phyloP scores from a whole-genome alignment of 2,888 invertebrate species.

The Leptarthrus brevirostris region DNA sequence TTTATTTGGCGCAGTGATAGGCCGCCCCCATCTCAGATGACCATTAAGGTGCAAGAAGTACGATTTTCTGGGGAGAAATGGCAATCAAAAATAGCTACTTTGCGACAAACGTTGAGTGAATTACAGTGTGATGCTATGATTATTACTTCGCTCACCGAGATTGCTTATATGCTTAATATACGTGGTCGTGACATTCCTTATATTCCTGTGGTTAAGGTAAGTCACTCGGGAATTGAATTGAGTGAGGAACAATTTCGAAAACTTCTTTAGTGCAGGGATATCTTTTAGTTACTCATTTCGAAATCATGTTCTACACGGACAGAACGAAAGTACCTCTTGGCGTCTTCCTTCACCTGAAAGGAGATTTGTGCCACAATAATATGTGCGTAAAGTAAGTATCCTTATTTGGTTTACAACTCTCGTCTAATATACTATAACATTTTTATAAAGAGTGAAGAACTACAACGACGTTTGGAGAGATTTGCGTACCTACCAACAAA shows the following conservation, averaged over 20 bases:
- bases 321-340: slow-evolving; percentile 73
- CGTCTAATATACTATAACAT: too few species aligned
- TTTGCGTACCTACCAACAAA: slow-evolving; percentile 73
- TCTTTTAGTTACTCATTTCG: slow-evolving; percentile 74
- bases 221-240: not conserved
- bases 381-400: slow-evolving; percentile 73
- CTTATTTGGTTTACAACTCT: too few species aligned
- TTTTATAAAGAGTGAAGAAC: slow-evolving; percentile 75
- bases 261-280: slow-evolving; percentile 70
- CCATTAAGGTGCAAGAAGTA: slow-evolving; percentile 72
- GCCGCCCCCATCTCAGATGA: slow-evolving; percentile 69
- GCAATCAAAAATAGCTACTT: slow-evolving; percentile 78
- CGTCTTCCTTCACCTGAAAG: slow-evolving; percentile 69
- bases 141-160: slow-evolving; percentile 87
- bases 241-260: slow-evolving; percentile 48
- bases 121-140: slow-evolving; percentile 81
- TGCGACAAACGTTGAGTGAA: slow-evolving; percentile 73
- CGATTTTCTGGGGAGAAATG: slow-evolving; percentile 75
- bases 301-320: slow-evolving; percentile 78
- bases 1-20: slow-evolving; percentile 78
- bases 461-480: slow-evolving; percentile 79
- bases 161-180: slow-evolving; percentile 89
- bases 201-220: slow-evolving; percentile 81
- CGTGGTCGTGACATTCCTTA: slow-evolving; percentile 86
- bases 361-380: slow-evolving; percentile 72